Evolutionary conservation across 2,797 vertebrate genomes (phyloP).

Genomic region (Pyrocephalus nanus): DNA sequence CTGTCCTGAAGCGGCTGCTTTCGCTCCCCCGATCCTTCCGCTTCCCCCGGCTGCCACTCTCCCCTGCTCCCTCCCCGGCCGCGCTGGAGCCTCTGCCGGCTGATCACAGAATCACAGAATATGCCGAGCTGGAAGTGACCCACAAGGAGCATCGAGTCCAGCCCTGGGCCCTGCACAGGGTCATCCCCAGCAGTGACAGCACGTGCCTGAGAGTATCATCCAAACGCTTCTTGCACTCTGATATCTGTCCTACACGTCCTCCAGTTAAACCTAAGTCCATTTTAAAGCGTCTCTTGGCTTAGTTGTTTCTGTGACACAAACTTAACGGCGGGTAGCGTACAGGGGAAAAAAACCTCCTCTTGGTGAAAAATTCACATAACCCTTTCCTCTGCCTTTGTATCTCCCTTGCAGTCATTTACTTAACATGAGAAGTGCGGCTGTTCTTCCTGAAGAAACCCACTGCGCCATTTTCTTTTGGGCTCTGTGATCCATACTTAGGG

Average conservation of each 20-base stretch:
- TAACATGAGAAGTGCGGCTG: accelerated
- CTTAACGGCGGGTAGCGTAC: accelerated
- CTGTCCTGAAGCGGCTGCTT: accelerated
- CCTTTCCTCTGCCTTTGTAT: not conserved
- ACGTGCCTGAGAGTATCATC: not conserved
- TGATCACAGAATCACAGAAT: not conserved
- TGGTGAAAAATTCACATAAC: accelerated
- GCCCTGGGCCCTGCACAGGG: not conserved
- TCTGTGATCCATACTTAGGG: accelerated
- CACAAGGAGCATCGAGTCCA: too few relatives aligned
- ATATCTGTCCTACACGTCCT: accelerated
- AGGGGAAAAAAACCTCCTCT: not conserved
- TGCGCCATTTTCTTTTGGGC: accelerated
- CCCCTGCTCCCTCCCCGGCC: accelerated
- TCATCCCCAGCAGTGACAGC: not conserved
- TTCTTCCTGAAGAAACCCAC: not conserved
- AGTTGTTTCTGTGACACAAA: too few relatives aligned
- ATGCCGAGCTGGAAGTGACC: not conserved
- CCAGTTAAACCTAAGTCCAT: too few relatives aligned
- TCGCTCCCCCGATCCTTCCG: accelerated
- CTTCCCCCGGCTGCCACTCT: too few relatives aligned
- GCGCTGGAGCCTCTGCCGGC: accelerated
- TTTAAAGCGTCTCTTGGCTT: accelerated
- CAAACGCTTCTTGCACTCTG: too few relatives aligned
- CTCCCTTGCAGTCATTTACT: not conserved